Percentiles rank a stretch among this genome's conserved stretches.
Evolutionary conservation across 2,113 vertebrate species (phyloP).

Genomic region (Perca flavescens): DNA sequence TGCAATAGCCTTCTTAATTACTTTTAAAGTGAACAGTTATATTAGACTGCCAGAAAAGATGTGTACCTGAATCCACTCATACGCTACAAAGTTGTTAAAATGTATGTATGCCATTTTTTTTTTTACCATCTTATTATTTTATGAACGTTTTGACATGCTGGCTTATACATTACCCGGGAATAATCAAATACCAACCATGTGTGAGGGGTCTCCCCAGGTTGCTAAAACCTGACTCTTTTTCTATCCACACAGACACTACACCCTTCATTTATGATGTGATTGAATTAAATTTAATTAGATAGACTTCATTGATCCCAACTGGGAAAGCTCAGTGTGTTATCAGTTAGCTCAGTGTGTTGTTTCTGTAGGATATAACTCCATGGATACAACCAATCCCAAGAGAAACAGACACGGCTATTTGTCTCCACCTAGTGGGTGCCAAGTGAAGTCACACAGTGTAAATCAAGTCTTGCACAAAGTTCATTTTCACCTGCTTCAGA

Average conservation of each 20-base stretch:
- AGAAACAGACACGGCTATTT: background rate
- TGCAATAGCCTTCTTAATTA: too few relatives aligned
- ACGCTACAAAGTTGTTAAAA: background rate
- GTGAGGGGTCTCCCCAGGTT: background rate
- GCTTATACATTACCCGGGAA: background rate
- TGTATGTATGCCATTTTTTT: background rate
- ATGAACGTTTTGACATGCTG: background rate
- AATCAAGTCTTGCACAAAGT: background rate
- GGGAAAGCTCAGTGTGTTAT: background rate
- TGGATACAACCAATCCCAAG: too few relatives aligned
- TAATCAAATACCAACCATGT: background rate
- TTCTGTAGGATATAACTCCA: background rate
- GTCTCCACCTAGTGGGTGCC: slow-evolving; percentile 20
- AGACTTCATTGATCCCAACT: too few relatives aligned
- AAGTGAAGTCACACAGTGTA: background rate
- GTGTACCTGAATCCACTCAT: too few relatives aligned
- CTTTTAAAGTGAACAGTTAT: background rate
- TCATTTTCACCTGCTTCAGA: too few relatives aligned
- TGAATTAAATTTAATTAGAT: background rate
- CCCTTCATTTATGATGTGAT: background rate
- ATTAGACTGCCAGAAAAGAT: background rate
- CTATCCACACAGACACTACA: background rate
- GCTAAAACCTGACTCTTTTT: background rate
- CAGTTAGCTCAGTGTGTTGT: background rate
- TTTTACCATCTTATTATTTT: background rate